Evolutionary conservation across 2,888 invertebrate species (phyloP), one percentile per base, ranked within the genome.

Genomic region (Blera fallax): DNA sequence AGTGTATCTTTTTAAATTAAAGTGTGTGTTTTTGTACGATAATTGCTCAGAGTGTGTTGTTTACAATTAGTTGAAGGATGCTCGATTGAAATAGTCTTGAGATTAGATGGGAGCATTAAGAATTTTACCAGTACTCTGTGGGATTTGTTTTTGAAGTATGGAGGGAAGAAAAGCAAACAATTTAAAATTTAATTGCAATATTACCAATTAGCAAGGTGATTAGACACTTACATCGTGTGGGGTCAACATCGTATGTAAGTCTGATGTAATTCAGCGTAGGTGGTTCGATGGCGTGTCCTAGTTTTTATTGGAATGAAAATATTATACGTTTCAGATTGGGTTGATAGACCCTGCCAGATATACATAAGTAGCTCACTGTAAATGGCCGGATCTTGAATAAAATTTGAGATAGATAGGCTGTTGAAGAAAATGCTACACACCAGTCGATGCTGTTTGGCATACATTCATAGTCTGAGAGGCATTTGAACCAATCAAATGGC

Each of bases 121-220:
- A 16, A 7, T 32, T 14, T n/a, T 21, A 5, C 16, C 18, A 14
- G 6, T 16, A 3, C 2, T 3, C 24, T 24, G 10, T 18, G 34
- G 7, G 14, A 7, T 70, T 56, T 72, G 24, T 40, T 52, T 62
- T 40, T 50, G 0, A 54, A 54, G 18, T 18, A 48, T 45, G 40
- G 27, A 16, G 11, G 18, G 14, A 27, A 43, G 21, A 29, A 58
- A 37, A 45, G 58, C 18, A 76, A 76, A 65, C 37, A 48, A 34
- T 21, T 54, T 34, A 2, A 43, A 45, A 52, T 58, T 58, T 67
- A 18, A 67, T 76, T 58, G 76, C 48, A 50, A 58, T 58, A 58
- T 48, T 18, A 67, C 14, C 76, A 76, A 76, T 76, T 76, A 67
- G 43, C 29, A 7, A n/a, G 37, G 29, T 18, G 37, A 58, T 67